Evolutionary conservation across 2,113 vertebrate species (phyloP), one percentile per base, ranked within the genome.

Genomic region (Onychostruthus taczanowskii): DNA sequence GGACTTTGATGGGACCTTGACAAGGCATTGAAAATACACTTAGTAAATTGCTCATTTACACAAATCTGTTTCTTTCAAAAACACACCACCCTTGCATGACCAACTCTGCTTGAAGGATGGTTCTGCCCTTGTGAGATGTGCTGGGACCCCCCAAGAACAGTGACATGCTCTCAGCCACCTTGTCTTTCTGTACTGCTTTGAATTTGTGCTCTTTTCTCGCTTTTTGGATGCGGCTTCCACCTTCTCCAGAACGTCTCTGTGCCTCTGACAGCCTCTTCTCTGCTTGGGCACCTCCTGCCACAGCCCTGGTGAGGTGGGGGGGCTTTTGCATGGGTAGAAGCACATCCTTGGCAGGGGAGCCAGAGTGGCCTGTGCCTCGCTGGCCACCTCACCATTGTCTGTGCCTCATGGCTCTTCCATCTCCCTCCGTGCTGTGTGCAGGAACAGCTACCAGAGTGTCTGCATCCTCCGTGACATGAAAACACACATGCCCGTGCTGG

Each of bases 401-500:
- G 64, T 75, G 43, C 69, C 28, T 87, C 3, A 3, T 28, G 30
- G 76, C 58, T 90, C 46, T 89, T 37, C 81, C 56, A 52, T 62
- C 37, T 86, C 49, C 47, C 56, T 78, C 43, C 18, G 0, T 96
- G 58, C 91, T 95, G 62, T 55, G n/a, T 91, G 31, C 88, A 99
- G 99, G 92, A 99, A 97, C 94, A 97, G 99, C 92, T 99, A 98
- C 46, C 98, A 98, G 77, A 98, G 98, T 12, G 97, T 99, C 31
- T 99, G 99, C 95, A 98, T 99, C 80, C 97, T 99, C 95, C 99
- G 99, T 2, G 98, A 99, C 89, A 98, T 99, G 99, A 98, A 97
- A 8, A 93, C 97, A 75, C 98, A 99, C 95, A 76, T 99, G 50
- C 98, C 99, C 0, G 89, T 99, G 91, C 98, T 99, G 47, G 99